Base-by-base conservation (phyloP, 2,113 vertebrate genomes). In the Natator depressus region DNA sequence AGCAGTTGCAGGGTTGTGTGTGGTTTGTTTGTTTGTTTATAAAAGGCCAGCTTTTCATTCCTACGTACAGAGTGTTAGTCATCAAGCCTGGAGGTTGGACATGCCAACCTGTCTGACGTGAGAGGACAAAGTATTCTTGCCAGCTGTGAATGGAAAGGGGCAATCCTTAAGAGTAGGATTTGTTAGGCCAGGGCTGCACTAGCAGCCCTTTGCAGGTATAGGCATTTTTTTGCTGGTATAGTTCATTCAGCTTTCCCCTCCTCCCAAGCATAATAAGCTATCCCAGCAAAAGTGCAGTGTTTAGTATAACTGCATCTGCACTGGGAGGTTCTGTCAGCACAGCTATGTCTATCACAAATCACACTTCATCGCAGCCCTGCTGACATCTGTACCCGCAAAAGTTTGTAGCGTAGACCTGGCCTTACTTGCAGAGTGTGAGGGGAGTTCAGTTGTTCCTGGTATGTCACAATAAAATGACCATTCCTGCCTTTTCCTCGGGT, bases 401-500 rank as follows among this genome's bases (percentile, higher is more conserved):
- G 24, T 0, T 0, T 17, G 0, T 35, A 4, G 1, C 5, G 16
- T 11, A 24, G 79, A 6, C 6, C 51, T 42, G 24, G 13, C 7
- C 78, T 5, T 47, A 38, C 47, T 6, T 0, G 0, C 49, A 6
- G 75, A 9, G 25, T 49, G 0, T 22, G 5, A 8, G 7, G 51
- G 42, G 9, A 84, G 4, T 0, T 0, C 80, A 27, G 6, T 17
- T 11, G 6, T 29, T 16, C 19, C 78, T 82, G 83, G 11, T 27
- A 35, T 69, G 11, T 83, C 72, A 27, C 1, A 0, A 1, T 53
- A 49, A 35, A 0, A 1, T 53, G 3, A 76, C 24, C 72, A 46
- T 46, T 76, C 50, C 55, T 83, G 42, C n/a, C 57, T 42, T 20
- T 72, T 72, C 9, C 54, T 51, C 13, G 27, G 8, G 31, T 62